phyloP scores from a whole-genome alignment of 2,888 invertebrate genomes.

The Pachycephus smyrnensis region DNA sequence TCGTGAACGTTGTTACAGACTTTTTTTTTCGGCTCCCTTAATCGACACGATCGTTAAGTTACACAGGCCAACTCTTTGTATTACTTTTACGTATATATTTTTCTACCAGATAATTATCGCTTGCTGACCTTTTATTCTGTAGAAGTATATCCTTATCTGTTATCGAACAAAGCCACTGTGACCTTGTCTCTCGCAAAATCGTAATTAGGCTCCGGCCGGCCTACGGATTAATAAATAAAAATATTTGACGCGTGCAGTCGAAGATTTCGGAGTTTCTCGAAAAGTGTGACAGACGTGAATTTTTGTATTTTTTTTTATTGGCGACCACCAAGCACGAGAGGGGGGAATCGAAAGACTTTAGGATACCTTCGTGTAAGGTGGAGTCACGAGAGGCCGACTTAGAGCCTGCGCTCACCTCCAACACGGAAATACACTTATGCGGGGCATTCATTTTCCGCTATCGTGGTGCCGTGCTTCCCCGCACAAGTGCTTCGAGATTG shows the following conservation, averaged over 20 bases:
- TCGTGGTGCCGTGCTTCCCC: slow-evolving; percentile 46
- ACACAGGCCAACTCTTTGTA: background rate
- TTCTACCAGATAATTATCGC: background rate
- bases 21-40: background rate
- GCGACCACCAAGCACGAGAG: background rate
- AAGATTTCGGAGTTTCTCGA: background rate
- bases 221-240: background rate
- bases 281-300: background rate
- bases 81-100: background rate
- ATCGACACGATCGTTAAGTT: background rate
- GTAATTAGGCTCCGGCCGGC: background rate
- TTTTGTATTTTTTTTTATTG: background rate
- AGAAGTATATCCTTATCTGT: background rate
- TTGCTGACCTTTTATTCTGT: background rate
- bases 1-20: background rate
- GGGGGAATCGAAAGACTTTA: slow-evolving; percentile 61
- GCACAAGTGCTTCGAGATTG: slow-evolving; percentile 46
- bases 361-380: slow-evolving; percentile 32
- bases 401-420: slow-evolving; percentile 23
- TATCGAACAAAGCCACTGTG: background rate
- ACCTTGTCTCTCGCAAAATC: background rate
- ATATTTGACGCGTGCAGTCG: background rate
- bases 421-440: slow-evolving; percentile 59
- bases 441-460: slow-evolving; percentile 58
- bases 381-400: slow-evolving; percentile 54